phyloP scores from a whole-genome alignment of 2,888 invertebrate genomes.

The Oasisia sp. region DNA sequence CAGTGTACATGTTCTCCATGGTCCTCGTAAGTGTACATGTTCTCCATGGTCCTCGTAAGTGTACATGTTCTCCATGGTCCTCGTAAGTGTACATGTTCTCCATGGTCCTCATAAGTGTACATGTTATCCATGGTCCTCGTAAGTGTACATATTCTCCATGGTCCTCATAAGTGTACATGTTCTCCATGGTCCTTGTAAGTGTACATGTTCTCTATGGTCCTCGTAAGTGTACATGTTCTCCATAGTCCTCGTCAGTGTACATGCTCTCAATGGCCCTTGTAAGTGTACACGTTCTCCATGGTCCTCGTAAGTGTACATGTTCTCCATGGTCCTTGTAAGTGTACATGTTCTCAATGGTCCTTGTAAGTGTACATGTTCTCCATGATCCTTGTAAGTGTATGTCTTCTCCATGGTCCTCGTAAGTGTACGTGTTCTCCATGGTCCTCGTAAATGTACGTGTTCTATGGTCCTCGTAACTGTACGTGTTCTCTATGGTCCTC shows the following conservation, averaged over 20 bases:
- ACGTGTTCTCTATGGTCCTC: too few relatives aligned
- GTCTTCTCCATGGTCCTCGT: too few relatives aligned
- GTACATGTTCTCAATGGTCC: too few relatives aligned
- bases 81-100: background rate
- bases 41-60: background rate
- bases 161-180: background rate
- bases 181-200: background rate
- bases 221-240: background rate
- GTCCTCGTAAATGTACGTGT: too few relatives aligned
- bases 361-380: too few relatives aligned
- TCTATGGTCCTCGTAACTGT: too few relatives aligned
- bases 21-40: background rate
- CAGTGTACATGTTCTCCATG: background rate
- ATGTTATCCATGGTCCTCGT: background rate
- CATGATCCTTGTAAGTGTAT: too few relatives aligned
- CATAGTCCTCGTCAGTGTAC: too few relatives aligned
- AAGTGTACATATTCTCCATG: background rate
- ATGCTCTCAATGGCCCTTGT: background rate
- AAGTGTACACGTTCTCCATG: too few relatives aligned
- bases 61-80: background rate
- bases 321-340: too few relatives aligned
- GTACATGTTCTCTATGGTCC: background rate
- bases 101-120: background rate
- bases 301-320: too few relatives aligned
- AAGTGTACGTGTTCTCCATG: too few relatives aligned